Evolutionary conservation across 2,113 vertebrate genomes (phyloP).

Genomic region (Archilochus colubris): DNA sequence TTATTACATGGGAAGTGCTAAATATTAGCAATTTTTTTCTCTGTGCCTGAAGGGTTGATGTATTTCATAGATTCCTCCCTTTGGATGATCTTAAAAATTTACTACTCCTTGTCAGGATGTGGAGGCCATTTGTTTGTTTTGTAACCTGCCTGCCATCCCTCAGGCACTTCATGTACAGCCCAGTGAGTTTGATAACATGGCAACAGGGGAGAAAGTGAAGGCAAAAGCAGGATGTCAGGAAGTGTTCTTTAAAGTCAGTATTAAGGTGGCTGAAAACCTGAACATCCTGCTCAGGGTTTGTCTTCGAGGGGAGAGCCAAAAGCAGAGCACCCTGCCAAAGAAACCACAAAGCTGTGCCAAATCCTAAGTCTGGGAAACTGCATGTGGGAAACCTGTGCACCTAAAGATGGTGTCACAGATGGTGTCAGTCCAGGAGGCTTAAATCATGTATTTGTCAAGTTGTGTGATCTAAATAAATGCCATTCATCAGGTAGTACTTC

Average conservation of each 20-base stretch:
- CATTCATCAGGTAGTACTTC: not conserved
- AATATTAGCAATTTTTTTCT: not conserved
- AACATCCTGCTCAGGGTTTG: not conserved
- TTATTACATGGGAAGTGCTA: constrained; percentile 1
- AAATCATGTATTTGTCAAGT: not conserved
- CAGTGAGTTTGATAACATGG: not conserved
- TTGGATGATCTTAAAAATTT: no score
- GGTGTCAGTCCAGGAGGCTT: not conserved
- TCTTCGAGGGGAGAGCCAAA: not conserved
- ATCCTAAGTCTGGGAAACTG: no score
- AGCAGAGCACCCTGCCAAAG: not conserved
- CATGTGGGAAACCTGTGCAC: not conserved
- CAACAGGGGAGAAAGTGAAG: not conserved
- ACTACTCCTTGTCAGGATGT: not conserved
- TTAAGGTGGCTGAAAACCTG: not conserved
- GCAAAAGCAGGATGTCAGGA: not conserved
- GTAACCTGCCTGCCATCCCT: not conserved
- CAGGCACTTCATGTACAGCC: not conserved
- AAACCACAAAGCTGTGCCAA: not conserved
- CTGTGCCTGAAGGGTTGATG: not conserved
- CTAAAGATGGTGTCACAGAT: not conserved
- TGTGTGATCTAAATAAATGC: not conserved
- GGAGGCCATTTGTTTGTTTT: not conserved
- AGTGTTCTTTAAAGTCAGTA: not conserved
- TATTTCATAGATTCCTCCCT: not conserved